Base-by-base conservation (phyloP, 2,888 invertebrate species). In the Tipula unca region DNA sequence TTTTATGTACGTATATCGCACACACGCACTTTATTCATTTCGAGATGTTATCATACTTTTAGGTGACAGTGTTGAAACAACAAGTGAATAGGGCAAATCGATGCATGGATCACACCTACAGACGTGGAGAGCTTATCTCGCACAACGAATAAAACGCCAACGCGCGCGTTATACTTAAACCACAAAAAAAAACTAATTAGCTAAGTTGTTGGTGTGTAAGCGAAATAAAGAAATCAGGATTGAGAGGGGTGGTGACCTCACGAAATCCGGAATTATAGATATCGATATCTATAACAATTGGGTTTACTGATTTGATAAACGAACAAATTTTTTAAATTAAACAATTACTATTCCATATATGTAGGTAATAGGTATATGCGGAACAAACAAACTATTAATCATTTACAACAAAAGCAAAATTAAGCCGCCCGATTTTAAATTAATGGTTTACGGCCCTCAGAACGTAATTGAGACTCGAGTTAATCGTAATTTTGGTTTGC, bases 1-100 rank as follows among this genome's bases (percentile, higher is more conserved):
- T 48, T 48, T 48, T 48, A 17, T 48, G 4, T 48, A 17, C 39
- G n/a, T 2, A 10, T 48, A n/a, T 48, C 48, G 48, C 48, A n/a
- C 48, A n/a, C 48, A 10, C 39, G 10, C 25, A 69, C 69, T 69
- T 69, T 69, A 25, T 69, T 10, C 69, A 25, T 25, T 25, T 25
- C 69, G 25, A 20, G 69, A 69, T 69, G 69, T 25, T 69, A 69
- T 69, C 69, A 69, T 69, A n/a, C 25, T 69, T 10, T 69, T 10
- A 25, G 10, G 3, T 25, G 1, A 3, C 48, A 48, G 5, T 10
- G 25, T 25, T 54, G 25, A 25, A 69, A 69, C 10, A 69, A 69
- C 69, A 69, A 69, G 69, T 69, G 69, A 69, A 69, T 69, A 69
- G 69, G 69, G 69, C 69, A 69, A 69, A 69, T 17, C 48, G 48